These are phyloP conservation scores for Pediacus dermestoides DNA, from an alignment of 2,888 invertebrate species.

Conservation along the genomic window DNA sequence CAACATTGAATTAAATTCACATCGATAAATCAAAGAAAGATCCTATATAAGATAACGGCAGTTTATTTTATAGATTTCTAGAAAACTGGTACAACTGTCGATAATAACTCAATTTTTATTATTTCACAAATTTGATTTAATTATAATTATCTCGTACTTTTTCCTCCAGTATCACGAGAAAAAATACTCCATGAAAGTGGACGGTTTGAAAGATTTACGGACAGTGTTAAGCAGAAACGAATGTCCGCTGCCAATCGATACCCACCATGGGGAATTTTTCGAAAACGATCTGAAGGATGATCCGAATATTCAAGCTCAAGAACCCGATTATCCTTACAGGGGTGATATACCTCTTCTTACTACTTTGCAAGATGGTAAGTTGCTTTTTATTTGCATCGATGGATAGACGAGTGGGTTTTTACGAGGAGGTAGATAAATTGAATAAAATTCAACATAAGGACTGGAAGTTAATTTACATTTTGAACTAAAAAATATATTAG, in stretches of 20 bases:
- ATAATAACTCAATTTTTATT: too few relatives aligned
- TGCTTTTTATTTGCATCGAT: too few relatives aligned
- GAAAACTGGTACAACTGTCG: constrained; percentile 18
- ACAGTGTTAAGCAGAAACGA: constrained; percentile 54
- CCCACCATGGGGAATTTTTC: constrained; percentile 39
- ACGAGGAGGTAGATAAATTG: too few relatives aligned
- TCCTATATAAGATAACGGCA: constrained; percentile 17
- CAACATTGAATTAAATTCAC: too few relatives aligned
- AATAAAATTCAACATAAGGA: too few relatives aligned
- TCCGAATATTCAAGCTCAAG: constrained; percentile 48
- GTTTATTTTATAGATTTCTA: constrained; percentile 18
- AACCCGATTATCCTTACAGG: constrained; percentile 46
- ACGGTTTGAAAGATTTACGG: constrained; percentile 51
- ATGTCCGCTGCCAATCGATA: constrained; percentile 49
- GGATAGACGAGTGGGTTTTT: too few relatives aligned
- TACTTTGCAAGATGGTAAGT: constrained; percentile 56
- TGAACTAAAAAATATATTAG: too few relatives aligned
- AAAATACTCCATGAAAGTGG: constrained; percentile 57
- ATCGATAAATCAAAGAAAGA: too few relatives aligned
- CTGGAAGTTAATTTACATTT: too few relatives aligned
- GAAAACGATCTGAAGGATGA: constrained; percentile 39
- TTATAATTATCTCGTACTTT: too few relatives aligned
- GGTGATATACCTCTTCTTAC: constrained; percentile 66
- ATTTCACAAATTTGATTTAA: too few relatives aligned
- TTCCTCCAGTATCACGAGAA: constrained; percentile 58